These are phyloP conservation scores for Drosophila sulfurigaster DNA, from an alignment of 1,140 invertebrate genomes.

Conservation along the genomic window DNA sequence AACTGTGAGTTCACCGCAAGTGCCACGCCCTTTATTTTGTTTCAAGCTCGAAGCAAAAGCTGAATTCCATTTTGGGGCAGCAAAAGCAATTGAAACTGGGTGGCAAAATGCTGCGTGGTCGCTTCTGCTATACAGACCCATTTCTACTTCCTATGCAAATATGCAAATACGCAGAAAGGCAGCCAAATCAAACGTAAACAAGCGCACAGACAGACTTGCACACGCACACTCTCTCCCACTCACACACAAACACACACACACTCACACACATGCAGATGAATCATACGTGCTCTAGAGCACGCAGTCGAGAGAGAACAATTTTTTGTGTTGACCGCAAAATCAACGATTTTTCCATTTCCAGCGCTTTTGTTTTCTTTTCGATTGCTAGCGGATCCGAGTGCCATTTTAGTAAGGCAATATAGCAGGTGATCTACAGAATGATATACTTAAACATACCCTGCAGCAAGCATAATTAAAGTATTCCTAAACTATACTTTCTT, in stretches of 20 bases:
- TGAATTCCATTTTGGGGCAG: slow-evolving; percentile 29
- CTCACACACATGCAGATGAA: not conserved
- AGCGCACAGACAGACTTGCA: slow-evolving; percentile 3
- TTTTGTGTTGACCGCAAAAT: slow-evolving; percentile 32
- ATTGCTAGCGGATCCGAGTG: slow-evolving; percentile 23
- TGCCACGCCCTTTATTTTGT: slow-evolving; percentile 24
- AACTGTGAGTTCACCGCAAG: slow-evolving; percentile 31
- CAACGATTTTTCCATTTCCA: slow-evolving; percentile 28
- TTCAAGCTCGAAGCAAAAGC: not conserved
- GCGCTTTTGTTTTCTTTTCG: slow-evolving; percentile 21
- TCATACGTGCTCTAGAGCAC: not conserved
- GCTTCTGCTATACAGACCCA: slow-evolving; percentile 6
- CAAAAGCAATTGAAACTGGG: slow-evolving; percentile 21
- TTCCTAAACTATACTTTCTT: not conserved
- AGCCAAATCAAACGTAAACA: slow-evolving; percentile 37
- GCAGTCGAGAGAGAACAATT: slow-evolving; percentile 1
- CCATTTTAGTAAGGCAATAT: slow-evolving; percentile 29
- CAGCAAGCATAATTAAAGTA: not conserved
- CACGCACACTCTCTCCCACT: not conserved
- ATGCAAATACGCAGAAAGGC: slow-evolving; percentile 30
- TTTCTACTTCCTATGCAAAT: slow-evolving; percentile 57
- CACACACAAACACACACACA: not conserved
- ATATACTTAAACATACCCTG: slow-evolving; percentile 17
- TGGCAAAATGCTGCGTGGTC: slow-evolving; percentile 19
- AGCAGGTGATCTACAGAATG: slow-evolving; percentile 24